These are phyloP conservation scores for Chloroclysta siterata DNA, from an alignment of 2,888 invertebrate genomes.

Conservation along the genomic window DNA sequence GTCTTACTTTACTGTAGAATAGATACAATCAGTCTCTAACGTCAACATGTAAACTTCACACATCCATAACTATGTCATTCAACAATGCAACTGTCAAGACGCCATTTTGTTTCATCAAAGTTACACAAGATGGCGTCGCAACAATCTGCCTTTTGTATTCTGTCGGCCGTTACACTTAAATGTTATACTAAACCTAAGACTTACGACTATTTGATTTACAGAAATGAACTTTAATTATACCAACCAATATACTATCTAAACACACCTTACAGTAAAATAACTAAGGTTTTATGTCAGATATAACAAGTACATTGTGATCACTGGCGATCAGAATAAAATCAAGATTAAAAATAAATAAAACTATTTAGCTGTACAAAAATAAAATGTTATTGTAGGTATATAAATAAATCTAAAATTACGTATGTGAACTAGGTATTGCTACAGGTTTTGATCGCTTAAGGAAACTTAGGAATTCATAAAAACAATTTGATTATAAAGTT, in stretches of 20 bases:
- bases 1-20: slow-evolving; percentile 31
- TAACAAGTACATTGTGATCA: slow-evolving; percentile 33
- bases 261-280: slow-evolving; percentile 37
- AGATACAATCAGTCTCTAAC: slow-evolving; percentile 41
- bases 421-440: slow-evolving; percentile 11
- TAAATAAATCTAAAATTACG: slow-evolving; percentile 11
- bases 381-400: slow-evolving; percentile 26
- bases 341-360: slow-evolving; percentile 46
- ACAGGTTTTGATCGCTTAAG: slow-evolving; percentile 8
- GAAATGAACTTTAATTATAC: slow-evolving; percentile 45
- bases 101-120: slow-evolving; percentile 7
- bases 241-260: slow-evolving; percentile 30
- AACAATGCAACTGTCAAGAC: neutral
- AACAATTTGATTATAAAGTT: neutral
- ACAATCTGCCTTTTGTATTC: slow-evolving; percentile 3
- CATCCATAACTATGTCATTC: slow-evolving; percentile 4
- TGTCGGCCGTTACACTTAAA: neutral
- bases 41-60: too few species aligned
- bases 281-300: slow-evolving; percentile 41
- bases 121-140: slow-evolving; percentile 6
- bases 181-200: slow-evolving; percentile 21
- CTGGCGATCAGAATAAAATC: slow-evolving; percentile 38
- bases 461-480: neutral
- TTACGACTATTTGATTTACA: slow-evolving; percentile 39
- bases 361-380: slow-evolving; percentile 39